Evolutionary conservation across 2,888 invertebrate species (phyloP), one percentile per base, ranked within the genome.

Genomic region (Ormia ochracea): DNA sequence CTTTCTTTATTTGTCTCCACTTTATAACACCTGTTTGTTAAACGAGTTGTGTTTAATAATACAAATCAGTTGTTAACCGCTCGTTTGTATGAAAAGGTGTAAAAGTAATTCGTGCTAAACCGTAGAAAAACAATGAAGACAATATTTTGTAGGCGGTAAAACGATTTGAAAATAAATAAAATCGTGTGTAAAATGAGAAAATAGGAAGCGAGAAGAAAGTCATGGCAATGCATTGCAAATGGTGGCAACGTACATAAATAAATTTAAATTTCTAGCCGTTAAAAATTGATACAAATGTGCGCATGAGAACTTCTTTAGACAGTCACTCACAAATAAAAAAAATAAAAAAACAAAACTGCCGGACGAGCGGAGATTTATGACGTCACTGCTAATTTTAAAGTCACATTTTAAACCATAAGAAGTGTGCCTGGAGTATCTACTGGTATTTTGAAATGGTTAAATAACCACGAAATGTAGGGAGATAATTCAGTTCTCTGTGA

Each of bases 51-150:
- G 45, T 33, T 23, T 14, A 65, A 31, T 31, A 54, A 52, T 14
- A 21, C 54, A 23, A 70, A 48, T 79, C 63, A 79, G 79, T 79
- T 79, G 79, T 75, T 79, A 75, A 75, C 61, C 75, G 75, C 70
- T 70, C 70, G 79, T 50, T 70, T 61, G 17, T 10, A 70, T 54
- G 70, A 54, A 38, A 56, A 66, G 75, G 45, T 75, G 61, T 56
- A 4, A 33, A 45, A 28, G 52, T 54, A 19, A 17, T n/a, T 14
- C n/a, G 9, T 4, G 3, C 19, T 6, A 12, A 52, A 59, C 58
- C 45, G 31, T 14, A 9, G 6, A 19, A 17, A 28, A 48, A 33
- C 10, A 12, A 2, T 19, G 2, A 6, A 5, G 21, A 31, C 31
- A 23, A 23, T n/a, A 17, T 21, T 14, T 45, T 6, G 17, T 2